Evolutionary conservation across 1,140 invertebrate genomes (phyloP), one percentile per base, ranked within the genome.

Genomic region (Monochamus saltuarius): DNA sequence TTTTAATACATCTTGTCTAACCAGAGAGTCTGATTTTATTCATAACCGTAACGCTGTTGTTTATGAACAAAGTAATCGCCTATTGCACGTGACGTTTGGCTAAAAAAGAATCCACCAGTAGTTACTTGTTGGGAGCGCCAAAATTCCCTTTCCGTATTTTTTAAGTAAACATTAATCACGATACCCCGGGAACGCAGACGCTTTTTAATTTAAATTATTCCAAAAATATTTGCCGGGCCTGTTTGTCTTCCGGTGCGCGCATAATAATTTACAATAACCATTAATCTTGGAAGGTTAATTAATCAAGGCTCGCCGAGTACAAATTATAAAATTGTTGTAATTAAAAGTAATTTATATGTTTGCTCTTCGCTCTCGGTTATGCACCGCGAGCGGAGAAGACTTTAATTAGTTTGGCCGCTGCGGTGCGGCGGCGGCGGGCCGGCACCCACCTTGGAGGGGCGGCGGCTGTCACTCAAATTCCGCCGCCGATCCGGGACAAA

Each of bases 271-370:
- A 71, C 67, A 64, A 58, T 65, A 59, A 49, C 65, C 67, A 67
- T 71, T 71, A 65, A 71, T 71, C 69, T 69, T 61, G 38, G 35
- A 29, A 53, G 49, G 59, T 64, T 71, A 73, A 73, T 73, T 71
- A 73, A 73, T 71, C 70, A 73, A 68, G 68, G 61, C 66, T 65
- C 52, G 61, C 59, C 68, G 68, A 70, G 67, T 70, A 70, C 71
- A 73, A 73, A 73, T 73, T 71, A 73, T 73, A 73, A 71, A 71
- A 73, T 73, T 73, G 71, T 73, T 70, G 71, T 69, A 73, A 73
- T 73, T 73, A 73, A 72, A 72, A 67, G 71, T 73, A 71, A 73
- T 73, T 73, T 73, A 73, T 73, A 72, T 67, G 70, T 70, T 72
- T 68, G 64, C 59, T 59, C 45, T 56, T 56, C 40, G 56, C 61